These are phyloP conservation scores for Psylliodes chrysocephalus DNA, from an alignment of 2,888 invertebrate genomes.

Conservation along the genomic window DNA sequence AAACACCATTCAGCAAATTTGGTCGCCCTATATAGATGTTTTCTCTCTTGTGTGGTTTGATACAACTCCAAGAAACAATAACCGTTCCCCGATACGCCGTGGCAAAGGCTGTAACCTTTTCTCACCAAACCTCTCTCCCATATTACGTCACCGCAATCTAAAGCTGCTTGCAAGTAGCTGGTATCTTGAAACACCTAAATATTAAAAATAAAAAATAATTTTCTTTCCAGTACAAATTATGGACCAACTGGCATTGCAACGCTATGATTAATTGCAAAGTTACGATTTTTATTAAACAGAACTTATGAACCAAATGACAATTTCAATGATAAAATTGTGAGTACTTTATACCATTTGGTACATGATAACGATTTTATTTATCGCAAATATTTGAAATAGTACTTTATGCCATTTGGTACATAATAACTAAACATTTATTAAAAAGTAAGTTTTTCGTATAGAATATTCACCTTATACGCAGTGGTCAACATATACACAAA, in stretches of 20 bases:
- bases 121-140: conserved; percentile 84
- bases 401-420: no score
- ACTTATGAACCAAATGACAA: no score
- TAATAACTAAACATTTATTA: no score
- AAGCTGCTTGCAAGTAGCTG: conserved; percentile 75
- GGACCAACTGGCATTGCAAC: no score
- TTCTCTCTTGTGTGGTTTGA: conserved; percentile 79
- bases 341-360: no score
- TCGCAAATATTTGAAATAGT: no score
- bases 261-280: no score
- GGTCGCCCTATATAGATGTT: conserved; percentile 79
- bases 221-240: not conserved
- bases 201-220: not conserved
- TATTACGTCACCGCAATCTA: conserved; percentile 78
- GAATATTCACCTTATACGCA: conserved; percentile 79
- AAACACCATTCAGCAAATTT: conserved; percentile 86
- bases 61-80: conserved; percentile 84
- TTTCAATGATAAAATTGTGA: no score
- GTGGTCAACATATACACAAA: conserved; percentile 77
- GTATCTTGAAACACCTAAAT: conserved; percentile 74
- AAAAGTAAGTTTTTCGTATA: no score
- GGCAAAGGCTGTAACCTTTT: conserved; percentile 90
- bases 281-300: no score
- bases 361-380: no score
- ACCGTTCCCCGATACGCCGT: conserved; percentile 89